Conservation (phyloP, 2,888 invertebrate genomes). For the Sinotaia quadrata region DNA sequence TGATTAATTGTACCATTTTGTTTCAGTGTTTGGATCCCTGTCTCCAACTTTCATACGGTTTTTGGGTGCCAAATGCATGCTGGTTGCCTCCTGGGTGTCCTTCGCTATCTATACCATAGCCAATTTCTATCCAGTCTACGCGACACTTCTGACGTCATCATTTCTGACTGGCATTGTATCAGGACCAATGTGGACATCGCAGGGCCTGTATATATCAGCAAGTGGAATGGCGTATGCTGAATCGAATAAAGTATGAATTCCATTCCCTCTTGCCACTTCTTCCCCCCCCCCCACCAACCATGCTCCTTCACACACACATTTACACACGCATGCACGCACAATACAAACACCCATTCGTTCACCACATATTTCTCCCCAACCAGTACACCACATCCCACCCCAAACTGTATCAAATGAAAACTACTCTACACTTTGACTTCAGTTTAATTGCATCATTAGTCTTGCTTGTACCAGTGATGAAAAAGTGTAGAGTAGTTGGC, state of each 20-base stretch:
- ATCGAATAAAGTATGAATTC: conserved; percentile 23
- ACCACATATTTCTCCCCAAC: no score
- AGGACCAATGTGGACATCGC: conserved; percentile 66
- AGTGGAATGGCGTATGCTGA: conserved; percentile 54
- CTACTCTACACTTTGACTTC: no score
- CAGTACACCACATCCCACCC: no score
- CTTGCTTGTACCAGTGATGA: no score
- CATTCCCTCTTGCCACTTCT: not conserved
- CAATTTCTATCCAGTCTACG: conserved; percentile 62
- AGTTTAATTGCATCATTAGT: no score
- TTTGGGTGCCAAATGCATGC: conserved; percentile 26
- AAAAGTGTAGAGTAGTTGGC: no score
- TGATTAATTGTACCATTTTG: not conserved
- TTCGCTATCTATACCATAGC: conserved; percentile 58
- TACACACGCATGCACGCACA: no score
- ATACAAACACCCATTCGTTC: no score
- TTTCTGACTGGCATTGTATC: conserved; percentile 59
- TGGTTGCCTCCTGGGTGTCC: conserved; percentile 54
- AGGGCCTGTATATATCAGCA: conserved; percentile 62
- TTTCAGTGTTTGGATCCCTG: conserved; percentile 27
- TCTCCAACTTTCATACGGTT: conserved; percentile 20
- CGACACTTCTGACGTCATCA: conserved; percentile 61
- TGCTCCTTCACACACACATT: no score
- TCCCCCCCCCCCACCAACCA: no score
- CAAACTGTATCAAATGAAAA: no score